Evolutionary conservation across 2,888 invertebrate genomes (phyloP), one percentile per base, ranked within the genome.

Genomic region (Nomada goodeniana): DNA sequence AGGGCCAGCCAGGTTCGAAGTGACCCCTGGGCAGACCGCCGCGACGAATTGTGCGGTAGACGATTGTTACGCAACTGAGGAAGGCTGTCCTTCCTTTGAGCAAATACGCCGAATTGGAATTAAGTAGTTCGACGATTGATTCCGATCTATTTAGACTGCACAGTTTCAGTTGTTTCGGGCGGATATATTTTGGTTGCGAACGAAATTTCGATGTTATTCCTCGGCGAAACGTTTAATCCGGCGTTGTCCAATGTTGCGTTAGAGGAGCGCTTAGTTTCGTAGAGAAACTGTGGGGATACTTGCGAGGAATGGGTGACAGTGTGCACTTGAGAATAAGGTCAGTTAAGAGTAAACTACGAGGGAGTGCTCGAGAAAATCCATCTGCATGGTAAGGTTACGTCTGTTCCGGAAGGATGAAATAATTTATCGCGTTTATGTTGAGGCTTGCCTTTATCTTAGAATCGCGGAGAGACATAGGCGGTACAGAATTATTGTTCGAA

Each of bases 311-410:
- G 47, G 50, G 60, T 61, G 60, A 71, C 71, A 52, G 61, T 61
- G 23, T 52, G 50, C 18, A 53, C 71, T 71, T 29, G 61, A 71
- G 52, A 71, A 71, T 61, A 61, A 52, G 71, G 71, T 71, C 71
- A 52, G 71, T 61, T 23, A 13, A 71, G 71, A 52, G 61, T 61
- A 61, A 71, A 61, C 52, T 61, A 52, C 26, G 60, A 61, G 61
- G 20, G 20, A 36, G 1, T 18, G 44, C 71, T 61, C 29, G 52
- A 52, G 71, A 71, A 70, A 61, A 61, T 71, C 36, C 67, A 61
- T 23, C 52, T 50, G 26, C 26, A 15, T 23, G 29, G 23, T 29
- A 29, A 53, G 20, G 29, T 67, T 23, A 11, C 55, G 47, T 42
- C 53, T 20, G 53, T 29, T 11, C 18, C 47, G 18, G 20, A 42